Percentiles rank a stretch among this genome's conserved stretches.
Conservation (phyloP, 2,888 invertebrate genomes). For the Heliconius cydno region DNA sequence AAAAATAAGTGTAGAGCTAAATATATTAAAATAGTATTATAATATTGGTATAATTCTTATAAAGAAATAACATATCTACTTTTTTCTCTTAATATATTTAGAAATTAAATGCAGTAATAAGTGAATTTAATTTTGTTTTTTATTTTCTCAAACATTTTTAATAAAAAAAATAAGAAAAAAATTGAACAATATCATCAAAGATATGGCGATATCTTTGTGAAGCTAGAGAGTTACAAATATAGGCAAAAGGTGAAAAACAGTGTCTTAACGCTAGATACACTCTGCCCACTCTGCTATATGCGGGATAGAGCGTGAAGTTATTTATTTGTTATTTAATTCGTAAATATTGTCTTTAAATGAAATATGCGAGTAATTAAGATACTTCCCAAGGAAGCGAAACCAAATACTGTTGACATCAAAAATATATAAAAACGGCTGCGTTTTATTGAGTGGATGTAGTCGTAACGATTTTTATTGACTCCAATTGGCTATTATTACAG, state of each 20-base stretch:
- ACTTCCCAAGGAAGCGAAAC: conserved; percentile 47
- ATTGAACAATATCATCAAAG: no score
- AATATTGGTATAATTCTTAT: no score
- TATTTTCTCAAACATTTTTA: no score
- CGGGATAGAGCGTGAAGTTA: background rate
- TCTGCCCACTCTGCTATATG: background rate
- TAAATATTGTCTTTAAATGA: no score
- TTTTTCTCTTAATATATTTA: no score
- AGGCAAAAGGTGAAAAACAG: background rate
- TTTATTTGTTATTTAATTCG: background rate
- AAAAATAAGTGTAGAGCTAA: background rate
- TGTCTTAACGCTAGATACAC: background rate
- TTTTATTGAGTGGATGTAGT: conserved; percentile 65
- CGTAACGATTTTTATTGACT: conserved; percentile 66
- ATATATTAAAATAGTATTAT: background rate
- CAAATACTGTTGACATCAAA: conserved; percentile 32
- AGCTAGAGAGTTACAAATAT: no score
- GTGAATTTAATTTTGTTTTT: no score
- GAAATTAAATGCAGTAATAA: no score
- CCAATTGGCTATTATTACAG: conserved; percentile 72
- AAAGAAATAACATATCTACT: no score
- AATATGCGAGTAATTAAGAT: background rate
- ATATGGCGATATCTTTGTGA: no score
- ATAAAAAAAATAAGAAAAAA: no score
- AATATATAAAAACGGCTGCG: conserved; percentile 50